Evolutionary conservation across 2,888 invertebrate genomes (phyloP), one percentile per base, ranked within the genome.

Genomic region (Frankliniella intonsa): DNA sequence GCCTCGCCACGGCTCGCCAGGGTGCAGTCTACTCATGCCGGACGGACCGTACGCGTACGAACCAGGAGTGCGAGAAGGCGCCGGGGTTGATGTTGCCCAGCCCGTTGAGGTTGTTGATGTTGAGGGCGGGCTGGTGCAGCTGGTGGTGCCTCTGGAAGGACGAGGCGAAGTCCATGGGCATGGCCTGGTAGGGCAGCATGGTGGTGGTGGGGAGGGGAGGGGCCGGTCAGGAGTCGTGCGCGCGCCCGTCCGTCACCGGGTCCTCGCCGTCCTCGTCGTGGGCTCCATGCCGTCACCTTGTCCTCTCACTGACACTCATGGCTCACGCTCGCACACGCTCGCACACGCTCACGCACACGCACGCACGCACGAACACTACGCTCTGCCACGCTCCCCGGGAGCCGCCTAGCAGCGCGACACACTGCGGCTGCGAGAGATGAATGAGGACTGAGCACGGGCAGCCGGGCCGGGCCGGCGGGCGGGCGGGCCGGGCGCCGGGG

Each of bases 31-130:
- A 38, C 38, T 38, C 38, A 38, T 38, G 38, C 38, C 5, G 2
- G 38, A 38, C 95, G 95, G 91, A 95, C 93, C 92, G 95, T 95
- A 93, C 95, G 94, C 91, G 92, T 91, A 95, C 95, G 93, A 96
- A 95, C 96, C 96, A 96, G 91, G 96, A 96, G 92, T 96, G 96
- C 88, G 95, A 94, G 92, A 96, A 96, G 87, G 94, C 94, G 87
- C 96, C 93, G 89, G 90, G 88, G 86, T 91, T 81, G 86, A 86
- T 87, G 86, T 82, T 83, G 85, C 88, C 92, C 91, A 88, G 92
- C 91, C 89, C 92, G 90, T 76, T 76, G 69, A 76, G 69, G 25
- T 76, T 76, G 69, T 76, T 76, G 69, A 76, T 93, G 89, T 89
- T 88, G 86, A 91, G 51, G 85, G 87, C 87, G 83, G 86, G 86